Percentiles rank a stretch among this genome's conserved stretches.
Conservation (phyloP, 2,888 invertebrate species). For the Macrosiphum euphorbiae region DNA sequence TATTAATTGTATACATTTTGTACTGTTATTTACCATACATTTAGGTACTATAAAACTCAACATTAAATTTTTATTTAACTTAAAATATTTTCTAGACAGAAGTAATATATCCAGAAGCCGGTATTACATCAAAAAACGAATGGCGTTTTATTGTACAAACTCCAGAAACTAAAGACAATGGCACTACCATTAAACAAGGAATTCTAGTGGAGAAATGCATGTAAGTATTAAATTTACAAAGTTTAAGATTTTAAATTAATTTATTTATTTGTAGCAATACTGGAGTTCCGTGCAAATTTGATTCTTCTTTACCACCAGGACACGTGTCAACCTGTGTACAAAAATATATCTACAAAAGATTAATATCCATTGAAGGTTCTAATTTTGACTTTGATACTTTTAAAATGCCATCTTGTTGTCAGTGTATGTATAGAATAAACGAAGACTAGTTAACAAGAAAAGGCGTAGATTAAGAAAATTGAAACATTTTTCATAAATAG, state of each 20-base stretch:
- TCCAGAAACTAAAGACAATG: conserved; percentile 72
- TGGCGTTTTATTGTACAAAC: conserved; percentile 77
- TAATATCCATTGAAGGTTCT: conserved; percentile 73
- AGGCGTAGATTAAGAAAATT: not conserved
- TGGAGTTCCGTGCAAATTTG: conserved; percentile 71
- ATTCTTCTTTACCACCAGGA: conserved; percentile 72
- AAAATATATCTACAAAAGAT: conserved; percentile 74
- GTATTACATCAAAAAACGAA: conserved; percentile 75
- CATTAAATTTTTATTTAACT: not conserved
- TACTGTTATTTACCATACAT: not conserved
- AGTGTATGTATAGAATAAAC: conserved; percentile 72
- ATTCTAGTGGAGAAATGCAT: conserved; percentile 81
- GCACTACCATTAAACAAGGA: conserved; percentile 77
- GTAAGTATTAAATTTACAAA: conserved; percentile 72
- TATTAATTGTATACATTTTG: not conserved
- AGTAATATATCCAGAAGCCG: conserved; percentile 77
- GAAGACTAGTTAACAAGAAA: not conserved
- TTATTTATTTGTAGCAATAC: conserved; percentile 41
- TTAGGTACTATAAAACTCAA: too few relatives aligned
- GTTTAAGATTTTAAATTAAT: not conserved
- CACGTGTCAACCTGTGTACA: conserved; percentile 75
- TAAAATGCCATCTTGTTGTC: conserved; percentile 82
- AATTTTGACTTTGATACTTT: conserved; percentile 72
- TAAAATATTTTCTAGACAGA: conserved; percentile 69
- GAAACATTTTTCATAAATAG: not conserved